Evolutionary conservation across 1,140 invertebrate species (phyloP), one percentile per base, ranked within the genome.

Genomic region (Ptiloglossa arizonensis): DNA sequence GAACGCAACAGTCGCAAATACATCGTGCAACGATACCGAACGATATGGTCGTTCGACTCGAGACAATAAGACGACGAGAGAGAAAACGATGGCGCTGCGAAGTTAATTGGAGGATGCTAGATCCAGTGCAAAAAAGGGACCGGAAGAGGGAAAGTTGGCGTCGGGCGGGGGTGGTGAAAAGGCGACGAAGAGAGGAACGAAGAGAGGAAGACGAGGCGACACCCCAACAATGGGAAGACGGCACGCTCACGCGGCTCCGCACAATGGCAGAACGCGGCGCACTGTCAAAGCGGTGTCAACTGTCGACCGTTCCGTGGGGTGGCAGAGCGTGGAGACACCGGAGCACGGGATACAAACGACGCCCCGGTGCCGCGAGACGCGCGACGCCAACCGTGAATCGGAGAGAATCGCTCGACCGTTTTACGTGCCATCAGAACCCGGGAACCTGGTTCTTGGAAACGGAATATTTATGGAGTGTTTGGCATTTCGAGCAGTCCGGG

Each of bases 241-340:
- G 67, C 59, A 79, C 69, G 76, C 76, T 79, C 60, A 73, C 76
- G 76, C 69, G 76, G 41, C 2, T 79, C 11, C 69, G 68, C n/a
- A 79, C 76, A 79, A 79, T 79, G 59, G 48, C 38, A 72, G 44
- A 44, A 29, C 76, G 19, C 35, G 41, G 52, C 15, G 27, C 29
- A 64, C 52, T 79, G 76, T 79, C 76, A 79, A 73, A 79, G 48
- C 35, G 76, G 76, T 79, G 76, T 79, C 76, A 79, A 73, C 76
- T 73, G 76, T 79, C 76, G 63, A 79, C 76, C 46, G 67, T 77
- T 77, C 24, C 24, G 13, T 70, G 57, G 74, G 57, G 74, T 54
- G 74, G 56, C 74, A 77, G 74, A 77, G 46, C 74, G 67, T 77
- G 74, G 74, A 77, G 74, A 77, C 48, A 54, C 48, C n/a, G 15